A percentile compares a stretch with the other conserved stretches of the same genome.
Evolutionary conservation across 2,797 vertebrate genomes (phyloP).

Genomic region (Synanceia verrucosa): DNA sequence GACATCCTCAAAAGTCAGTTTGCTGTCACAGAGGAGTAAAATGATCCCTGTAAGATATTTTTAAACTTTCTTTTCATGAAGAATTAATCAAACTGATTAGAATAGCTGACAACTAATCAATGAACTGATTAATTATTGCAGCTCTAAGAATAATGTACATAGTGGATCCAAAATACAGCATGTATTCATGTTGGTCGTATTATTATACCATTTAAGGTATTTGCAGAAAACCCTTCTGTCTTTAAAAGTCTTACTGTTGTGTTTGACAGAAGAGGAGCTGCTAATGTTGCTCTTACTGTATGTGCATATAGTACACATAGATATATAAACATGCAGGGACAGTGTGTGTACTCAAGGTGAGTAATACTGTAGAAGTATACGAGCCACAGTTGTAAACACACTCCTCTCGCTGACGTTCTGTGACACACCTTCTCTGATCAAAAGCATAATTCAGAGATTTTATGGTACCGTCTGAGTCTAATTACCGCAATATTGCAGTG

Average conservation of each 20-base stretch:
- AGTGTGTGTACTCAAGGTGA: neutral
- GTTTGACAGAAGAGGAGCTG: too few species aligned
- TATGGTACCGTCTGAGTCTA: neutral
- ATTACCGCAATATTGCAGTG: slow-evolving; percentile 1
- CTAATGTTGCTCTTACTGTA: neutral
- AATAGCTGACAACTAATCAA: too few species aligned
- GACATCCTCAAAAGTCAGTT: too few species aligned
- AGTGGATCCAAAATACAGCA: neutral
- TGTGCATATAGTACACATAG: neutral
- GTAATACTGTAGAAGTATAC: slow-evolving; percentile 8
- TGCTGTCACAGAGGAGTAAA: too few species aligned
- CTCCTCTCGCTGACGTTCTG: neutral
- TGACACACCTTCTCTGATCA: slow-evolving; percentile 7
- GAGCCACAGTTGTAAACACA: slow-evolving; percentile 25
- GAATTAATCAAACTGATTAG: too few species aligned
- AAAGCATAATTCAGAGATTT: slow-evolving; percentile 1
- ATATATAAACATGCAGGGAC: neutral
- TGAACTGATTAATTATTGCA: too few species aligned
- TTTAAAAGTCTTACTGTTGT: neutral
- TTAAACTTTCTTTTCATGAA: too few species aligned
- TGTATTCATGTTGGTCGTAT: too few species aligned
- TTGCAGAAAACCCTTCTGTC: neutral
- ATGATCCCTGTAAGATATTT: too few species aligned
- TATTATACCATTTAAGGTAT: neutral
- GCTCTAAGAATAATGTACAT: too few species aligned